phyloP scores from a whole-genome alignment of 2,113 vertebrate species.

The Psettodes erumei region DNA sequence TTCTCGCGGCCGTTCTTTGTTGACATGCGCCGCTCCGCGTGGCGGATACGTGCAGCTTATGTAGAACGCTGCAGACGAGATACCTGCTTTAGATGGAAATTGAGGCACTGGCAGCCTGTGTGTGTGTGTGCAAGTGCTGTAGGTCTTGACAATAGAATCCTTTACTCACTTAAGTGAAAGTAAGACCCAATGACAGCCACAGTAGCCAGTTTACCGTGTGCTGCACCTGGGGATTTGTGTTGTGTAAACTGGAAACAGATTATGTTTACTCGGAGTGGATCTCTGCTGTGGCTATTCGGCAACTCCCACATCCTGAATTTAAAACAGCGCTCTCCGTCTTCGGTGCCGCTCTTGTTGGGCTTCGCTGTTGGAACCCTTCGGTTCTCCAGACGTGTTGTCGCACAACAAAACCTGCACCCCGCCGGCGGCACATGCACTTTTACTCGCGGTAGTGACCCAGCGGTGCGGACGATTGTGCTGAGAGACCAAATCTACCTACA shows the following conservation, averaged over 20 bases:
- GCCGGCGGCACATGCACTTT: not conserved
- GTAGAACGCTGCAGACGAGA: slow-evolving; percentile 16
- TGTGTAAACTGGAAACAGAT: slow-evolving; percentile 34
- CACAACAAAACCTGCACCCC: not conserved
- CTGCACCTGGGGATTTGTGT: slow-evolving; percentile 26
- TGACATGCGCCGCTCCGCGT: slow-evolving; percentile 8
- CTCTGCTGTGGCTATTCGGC: slow-evolving; percentile 1
- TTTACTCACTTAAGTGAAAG: slow-evolving; percentile 24
- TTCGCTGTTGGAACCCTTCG: not conserved
- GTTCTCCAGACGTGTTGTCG: not conserved
- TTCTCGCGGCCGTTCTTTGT: slow-evolving; percentile 13
- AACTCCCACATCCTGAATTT: slow-evolving; percentile 8
- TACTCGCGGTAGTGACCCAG: not conserved
- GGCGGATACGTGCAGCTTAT: slow-evolving; percentile 53
- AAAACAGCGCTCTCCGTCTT: slow-evolving; percentile 2
- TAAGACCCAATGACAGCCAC: slow-evolving; percentile 32
- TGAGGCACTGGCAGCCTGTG: slow-evolving; percentile 7
- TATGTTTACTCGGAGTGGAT: slow-evolving; percentile 12
- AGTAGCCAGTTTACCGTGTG: slow-evolving; percentile 18
- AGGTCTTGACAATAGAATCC: slow-evolving; percentile 19
- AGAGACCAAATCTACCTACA: not conserved
- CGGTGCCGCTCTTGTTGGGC: not conserved
- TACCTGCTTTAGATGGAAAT: slow-evolving; percentile 52
- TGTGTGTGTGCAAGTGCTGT: slow-evolving; percentile 2
- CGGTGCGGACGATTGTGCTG: not conserved